Conservation (phyloP, 2,888 invertebrate species). For the Rhamnusium bicolor region DNA sequence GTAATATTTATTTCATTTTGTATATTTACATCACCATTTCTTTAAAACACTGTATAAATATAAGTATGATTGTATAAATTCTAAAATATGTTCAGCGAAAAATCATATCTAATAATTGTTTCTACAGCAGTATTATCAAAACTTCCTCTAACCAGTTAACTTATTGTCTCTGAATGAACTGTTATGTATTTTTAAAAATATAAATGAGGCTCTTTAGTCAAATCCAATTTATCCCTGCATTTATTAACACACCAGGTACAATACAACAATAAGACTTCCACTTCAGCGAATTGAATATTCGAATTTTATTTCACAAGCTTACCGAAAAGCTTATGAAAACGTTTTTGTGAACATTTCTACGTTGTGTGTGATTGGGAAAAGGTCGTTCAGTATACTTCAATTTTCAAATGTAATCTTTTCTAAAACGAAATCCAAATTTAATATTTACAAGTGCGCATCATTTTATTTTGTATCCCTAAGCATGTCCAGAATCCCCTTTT, state of each 20-base stretch:
- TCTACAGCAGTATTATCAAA: too few relatives aligned
- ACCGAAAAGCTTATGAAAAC: not conserved
- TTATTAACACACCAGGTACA: not conserved
- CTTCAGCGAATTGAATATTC: not conserved
- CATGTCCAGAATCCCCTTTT: slow-evolving; percentile 1
- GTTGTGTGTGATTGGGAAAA: not conserved
- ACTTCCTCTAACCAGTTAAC: too few relatives aligned
- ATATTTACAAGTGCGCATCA: slow-evolving; percentile 9
- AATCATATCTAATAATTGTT: too few relatives aligned
- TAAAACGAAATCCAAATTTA: slow-evolving; percentile 4
- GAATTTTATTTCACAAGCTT: not conserved
- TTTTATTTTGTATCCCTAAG: slow-evolving; percentile 24
- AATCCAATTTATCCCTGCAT: not conserved
- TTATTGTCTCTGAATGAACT: too few relatives aligned
- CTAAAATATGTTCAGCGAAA: too few relatives aligned
- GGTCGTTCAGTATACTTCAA: not conserved
- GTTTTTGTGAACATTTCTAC: not conserved
- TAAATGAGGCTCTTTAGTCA: too few relatives aligned
- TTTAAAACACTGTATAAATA: too few relatives aligned
- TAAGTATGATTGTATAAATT: too few relatives aligned
- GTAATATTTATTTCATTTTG: too few relatives aligned
- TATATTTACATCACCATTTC: too few relatives aligned
- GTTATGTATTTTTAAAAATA: too few relatives aligned
- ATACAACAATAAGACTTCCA: not conserved
- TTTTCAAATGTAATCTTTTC: not conserved